phyloP scores from a whole-genome alignment of 1,140 invertebrate genomes.

The Pomacea maculata region DNA sequence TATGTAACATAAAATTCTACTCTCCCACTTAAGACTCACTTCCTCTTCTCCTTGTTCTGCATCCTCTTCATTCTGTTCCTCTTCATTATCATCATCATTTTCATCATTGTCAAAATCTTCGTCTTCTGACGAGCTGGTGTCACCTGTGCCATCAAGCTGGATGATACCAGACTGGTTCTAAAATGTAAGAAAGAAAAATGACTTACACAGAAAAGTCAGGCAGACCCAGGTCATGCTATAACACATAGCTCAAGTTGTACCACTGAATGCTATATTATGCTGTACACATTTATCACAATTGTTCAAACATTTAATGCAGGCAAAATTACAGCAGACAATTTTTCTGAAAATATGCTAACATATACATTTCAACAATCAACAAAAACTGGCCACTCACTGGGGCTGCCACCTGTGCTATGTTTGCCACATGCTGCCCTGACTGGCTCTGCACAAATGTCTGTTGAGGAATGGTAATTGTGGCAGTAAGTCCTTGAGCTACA shows the following conservation, averaged over 20 bases:
- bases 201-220: not conserved
- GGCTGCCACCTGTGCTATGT: too few relatives aligned
- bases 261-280: too few relatives aligned
- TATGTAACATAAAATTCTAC: too few relatives aligned
- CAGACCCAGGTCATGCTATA: not conserved
- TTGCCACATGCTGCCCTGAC: not conserved
- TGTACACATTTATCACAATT: too few relatives aligned
- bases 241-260: too few relatives aligned
- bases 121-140: conserved; percentile 78
- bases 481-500: too few relatives aligned
- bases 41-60: conserved; percentile 71
- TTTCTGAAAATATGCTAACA: too few relatives aligned
- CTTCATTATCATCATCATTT: conserved; percentile 68
- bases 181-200: not conserved
- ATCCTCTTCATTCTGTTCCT: conserved; percentile 79
- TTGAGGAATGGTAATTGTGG: conserved; percentile 26
- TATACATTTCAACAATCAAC: too few relatives aligned
- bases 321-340: too few relatives aligned
- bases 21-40: conserved; percentile 50
- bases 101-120: conserved; percentile 79
- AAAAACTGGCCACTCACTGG: too few relatives aligned
- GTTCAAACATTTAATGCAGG: too few relatives aligned
- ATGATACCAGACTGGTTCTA: conserved; percentile 40
- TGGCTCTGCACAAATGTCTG: conserved; percentile 19
- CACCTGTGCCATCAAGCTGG: conserved; percentile 78